Base-by-base conservation (phyloP, 1,140 invertebrate species). In the Pentalonia nigronervosa region DNA sequence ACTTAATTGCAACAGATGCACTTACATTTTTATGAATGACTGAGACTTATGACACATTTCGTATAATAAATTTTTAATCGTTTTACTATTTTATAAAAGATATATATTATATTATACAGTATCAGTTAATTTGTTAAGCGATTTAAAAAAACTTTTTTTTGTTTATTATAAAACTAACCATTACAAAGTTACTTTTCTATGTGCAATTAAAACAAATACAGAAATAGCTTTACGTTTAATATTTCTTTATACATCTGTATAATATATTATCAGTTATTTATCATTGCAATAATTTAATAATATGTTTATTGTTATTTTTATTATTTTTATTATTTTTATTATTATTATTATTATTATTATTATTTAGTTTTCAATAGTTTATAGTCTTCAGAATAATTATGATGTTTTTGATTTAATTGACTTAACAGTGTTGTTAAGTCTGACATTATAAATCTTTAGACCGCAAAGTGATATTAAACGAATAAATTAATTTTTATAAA, bases 401-500 rank as follows among this genome's bases (percentile, higher is more conserved):
- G 56, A 67, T 67, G 60, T 76, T n/a, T 76, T 76, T n/a, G 25
- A 76, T 76, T 67, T 76, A 76, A 76, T 76, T 76, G 14, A n/a
- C n/a, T 76, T 76, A n/a, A 76, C n/a, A 76, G 60, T 76, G 60
- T 76, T 76, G 60, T 76, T 76, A n/a, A 76, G 14, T 30, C 60
- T 76, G 30, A 76, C 30, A 76, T 56, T 25, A 56, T 60, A 60
- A n/a, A 76, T 76, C 60, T 76, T 76, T 76, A 76, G 60, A 76
- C 60, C 60, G 60, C 60, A 76, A 76, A 76, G 60, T 76, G 60
- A 76, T 76, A 76, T 76, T 76, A 76, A 76, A 76, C 60, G 14
- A 76, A 76, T 76, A 76, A 76, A 76, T 76, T 76, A 30, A 76
- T 76, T 76, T 76, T 76, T n/a, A 76, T 76, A 76, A 76, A 76